Evolutionary conservation across 2,888 invertebrate species (phyloP).

Genomic region (Melipona beecheii): DNA sequence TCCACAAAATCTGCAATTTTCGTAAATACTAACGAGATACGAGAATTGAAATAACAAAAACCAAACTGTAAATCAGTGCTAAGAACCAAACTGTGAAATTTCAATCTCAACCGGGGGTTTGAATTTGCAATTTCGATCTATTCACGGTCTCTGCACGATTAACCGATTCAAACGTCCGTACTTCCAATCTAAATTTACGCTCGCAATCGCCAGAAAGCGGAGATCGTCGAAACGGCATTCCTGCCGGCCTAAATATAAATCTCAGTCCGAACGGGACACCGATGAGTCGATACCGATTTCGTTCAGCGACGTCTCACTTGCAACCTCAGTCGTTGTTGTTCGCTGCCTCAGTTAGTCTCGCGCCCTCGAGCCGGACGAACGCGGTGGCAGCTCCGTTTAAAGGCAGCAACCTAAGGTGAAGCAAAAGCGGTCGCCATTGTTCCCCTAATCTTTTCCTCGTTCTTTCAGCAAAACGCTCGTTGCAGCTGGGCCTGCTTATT

Average conservation of each 20-base stretch:
- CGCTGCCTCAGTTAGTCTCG: not conserved
- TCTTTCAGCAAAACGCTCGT: slow-evolving; percentile 34
- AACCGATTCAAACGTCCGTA: not conserved
- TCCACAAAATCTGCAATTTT: not conserved
- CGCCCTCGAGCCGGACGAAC: not conserved
- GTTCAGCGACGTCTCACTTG: no score
- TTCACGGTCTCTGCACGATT: not conserved
- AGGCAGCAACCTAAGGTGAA: not conserved
- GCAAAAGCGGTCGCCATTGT: slow-evolving; percentile 37
- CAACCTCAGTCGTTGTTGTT: not conserved
- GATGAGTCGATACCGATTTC: no score
- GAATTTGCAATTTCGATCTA: slow-evolving; percentile 28
- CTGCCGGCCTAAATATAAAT: no score
- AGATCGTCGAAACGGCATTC: no score
- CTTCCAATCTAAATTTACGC: no score
- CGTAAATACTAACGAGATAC: not conserved
- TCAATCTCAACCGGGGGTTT: no score
- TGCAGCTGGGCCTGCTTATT: slow-evolving; percentile 50
- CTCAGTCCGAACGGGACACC: no score
- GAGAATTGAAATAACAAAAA: not conserved
- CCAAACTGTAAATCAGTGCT: not conserved
- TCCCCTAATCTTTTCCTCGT: slow-evolving; percentile 54
- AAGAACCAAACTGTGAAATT: not conserved
- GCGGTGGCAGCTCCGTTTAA: slow-evolving; percentile 14
- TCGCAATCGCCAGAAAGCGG: no score